Base-by-base conservation (phyloP, 2,797 vertebrate species). In the Petrocephalus schoutedeni region DNA sequence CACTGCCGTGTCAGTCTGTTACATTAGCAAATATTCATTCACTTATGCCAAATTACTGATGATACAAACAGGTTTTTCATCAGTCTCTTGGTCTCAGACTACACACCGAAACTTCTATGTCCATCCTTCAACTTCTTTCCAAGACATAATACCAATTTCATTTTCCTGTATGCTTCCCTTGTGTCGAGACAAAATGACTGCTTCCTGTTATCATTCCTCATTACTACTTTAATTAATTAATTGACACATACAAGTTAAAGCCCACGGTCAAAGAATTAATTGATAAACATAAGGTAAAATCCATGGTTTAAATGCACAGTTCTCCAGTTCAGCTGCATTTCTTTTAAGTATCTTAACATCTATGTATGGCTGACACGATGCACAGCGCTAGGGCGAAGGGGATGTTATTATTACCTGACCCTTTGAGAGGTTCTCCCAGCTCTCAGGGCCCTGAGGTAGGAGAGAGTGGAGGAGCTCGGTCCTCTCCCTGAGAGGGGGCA, bases 391-490 rank as follows among this genome's bases (percentile, higher is more conserved):
- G 9, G n/a, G 1, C 12, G 45, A 54, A 14, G 9, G 58, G 1
- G 49, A 6, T 49, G 51, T 9, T 36, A 12, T 53, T 7, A 36
- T 71, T 94, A 96, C 96, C 94, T 97, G 96, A 90, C 96, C 96
- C 93, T 95, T 97, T 71, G 96, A 96, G 88, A 96, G 96, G 90
- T 94, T 94, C 89, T 96, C 96, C 92, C 96, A 95, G 93, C 95
- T 96, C 91, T 96, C 96, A 23, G 96, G 95, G 87, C 96, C 96
- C 92, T 96, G 96, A 92, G 96, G 96, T 91, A 97, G 94, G 89
- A 97, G 95, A 57, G 95, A 96, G 89, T 96, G 95, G 86, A 97
- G 94, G 89, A 97, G 93, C 74, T 96, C 96, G 51, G 96, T 97
- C 90, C 96, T 94, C 92, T 97, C 96, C 91, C 94, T 95, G 91